Percentiles rank a stretch among this genome's conserved stretches.
phyloP scores from a whole-genome alignment of 2,888 invertebrate genomes.

The Drosophila austrosaltans region DNA sequence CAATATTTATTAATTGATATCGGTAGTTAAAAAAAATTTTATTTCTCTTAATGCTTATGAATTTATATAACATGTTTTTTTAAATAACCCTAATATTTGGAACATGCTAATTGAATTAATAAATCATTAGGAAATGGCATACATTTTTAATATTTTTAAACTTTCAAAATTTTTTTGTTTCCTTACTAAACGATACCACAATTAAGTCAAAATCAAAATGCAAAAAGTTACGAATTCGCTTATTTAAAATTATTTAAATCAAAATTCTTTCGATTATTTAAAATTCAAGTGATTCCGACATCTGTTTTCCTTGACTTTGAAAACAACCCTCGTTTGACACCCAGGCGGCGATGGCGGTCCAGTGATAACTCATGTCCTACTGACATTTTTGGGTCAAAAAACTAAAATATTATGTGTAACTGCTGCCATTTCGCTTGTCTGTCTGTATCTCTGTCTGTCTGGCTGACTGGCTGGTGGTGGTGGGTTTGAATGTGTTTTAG shows the following conservation, averaged over 20 bases:
- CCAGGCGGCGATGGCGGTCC: constrained; percentile 37
- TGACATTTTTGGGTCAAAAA: constrained; percentile 80
- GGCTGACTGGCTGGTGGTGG: not conserved
- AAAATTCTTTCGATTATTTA: not conserved
- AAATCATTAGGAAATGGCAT: no score
- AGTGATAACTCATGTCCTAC: constrained; percentile 78
- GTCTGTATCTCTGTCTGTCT: constrained; percentile 15
- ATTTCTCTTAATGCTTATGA: no score
- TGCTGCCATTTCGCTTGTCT: constrained; percentile 24
- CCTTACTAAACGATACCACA: no score
- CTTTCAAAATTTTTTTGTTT: no score
- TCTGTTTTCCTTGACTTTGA: constrained; percentile 1
- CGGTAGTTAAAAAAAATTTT: no score
- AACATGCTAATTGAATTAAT: no score
- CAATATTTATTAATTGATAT: no score
- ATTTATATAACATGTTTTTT: no score
- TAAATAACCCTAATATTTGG: no score
- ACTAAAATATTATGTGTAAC: constrained; percentile 74
- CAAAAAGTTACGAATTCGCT: no score
- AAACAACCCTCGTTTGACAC: constrained; percentile 35
- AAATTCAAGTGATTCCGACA: not conserved
- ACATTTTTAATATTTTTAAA: no score
- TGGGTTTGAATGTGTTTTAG: constrained; percentile 35
- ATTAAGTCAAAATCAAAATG: not conserved
- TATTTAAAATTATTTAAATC: not conserved